These are phyloP conservation scores for Cheilosia pagana DNA, from an alignment of 2,888 invertebrate genomes.

Conservation along the genomic window DNA sequence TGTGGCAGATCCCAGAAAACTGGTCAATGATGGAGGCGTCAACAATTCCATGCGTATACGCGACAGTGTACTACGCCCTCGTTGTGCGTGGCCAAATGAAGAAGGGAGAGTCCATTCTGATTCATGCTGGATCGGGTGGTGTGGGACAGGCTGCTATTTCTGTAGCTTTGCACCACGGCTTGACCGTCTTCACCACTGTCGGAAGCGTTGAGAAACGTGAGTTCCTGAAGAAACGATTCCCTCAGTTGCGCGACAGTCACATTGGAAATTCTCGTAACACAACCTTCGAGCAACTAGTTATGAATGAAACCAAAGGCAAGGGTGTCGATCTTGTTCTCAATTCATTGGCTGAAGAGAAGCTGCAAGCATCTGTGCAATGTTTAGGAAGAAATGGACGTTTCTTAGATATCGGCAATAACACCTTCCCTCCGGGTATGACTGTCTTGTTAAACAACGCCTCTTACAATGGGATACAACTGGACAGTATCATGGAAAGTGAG, in stretches of 20 bases:
- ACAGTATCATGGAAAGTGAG: constrained; percentile 92
- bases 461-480: constrained; percentile 98
- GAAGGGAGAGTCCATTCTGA: constrained; percentile 92
- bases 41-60: constrained; percentile 97
- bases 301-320: constrained; percentile 92
- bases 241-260: constrained; percentile 89
- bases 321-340: constrained; percentile 98
- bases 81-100: constrained; percentile 93
- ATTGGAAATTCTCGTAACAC: constrained; percentile 96
- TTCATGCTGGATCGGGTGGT: constrained; percentile 98
- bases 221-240: constrained; percentile 94
- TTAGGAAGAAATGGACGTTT: constrained; percentile 96
- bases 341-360: constrained; percentile 96
- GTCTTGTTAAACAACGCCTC: constrained; percentile 98
- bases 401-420: constrained; percentile 98
- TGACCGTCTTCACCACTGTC: constrained; percentile 96
- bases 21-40: constrained; percentile 97
- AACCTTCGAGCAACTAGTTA: constrained; percentile 95
- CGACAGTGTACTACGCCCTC: constrained; percentile 96
- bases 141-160: constrained; percentile 99
- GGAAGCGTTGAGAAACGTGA: constrained; percentile 94
- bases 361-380: constrained; percentile 96
- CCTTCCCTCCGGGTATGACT: constrained; percentile 92
- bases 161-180: constrained; percentile 94
- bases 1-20: constrained; percentile 93